These are phyloP conservation scores for Neotoxoptera formosana DNA, from an alignment of 1,140 invertebrate species.

Conservation along the genomic window DNA sequence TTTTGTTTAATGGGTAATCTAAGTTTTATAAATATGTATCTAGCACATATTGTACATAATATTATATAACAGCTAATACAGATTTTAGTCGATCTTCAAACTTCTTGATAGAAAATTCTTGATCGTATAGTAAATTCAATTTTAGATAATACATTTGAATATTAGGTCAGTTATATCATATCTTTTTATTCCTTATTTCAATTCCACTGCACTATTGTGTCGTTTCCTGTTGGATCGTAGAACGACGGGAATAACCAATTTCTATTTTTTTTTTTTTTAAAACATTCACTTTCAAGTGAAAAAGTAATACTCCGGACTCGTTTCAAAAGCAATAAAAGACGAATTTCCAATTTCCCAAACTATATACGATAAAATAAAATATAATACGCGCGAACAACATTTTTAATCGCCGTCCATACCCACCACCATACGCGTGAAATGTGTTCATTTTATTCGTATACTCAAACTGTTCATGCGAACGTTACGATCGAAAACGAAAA, in stretches of 20 bases:
- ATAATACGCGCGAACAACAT: neutral
- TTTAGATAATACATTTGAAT: no score
- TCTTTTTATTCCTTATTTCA: neutral
- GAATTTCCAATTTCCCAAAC: neutral
- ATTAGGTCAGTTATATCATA: no score
- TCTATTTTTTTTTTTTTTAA: neutral
- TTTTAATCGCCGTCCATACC: neutral
- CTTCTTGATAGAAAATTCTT: no score
- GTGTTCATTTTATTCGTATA: neutral
- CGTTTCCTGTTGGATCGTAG: neutral
- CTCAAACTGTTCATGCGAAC: neutral
- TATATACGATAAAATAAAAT: neutral
- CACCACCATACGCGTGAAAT: neutral
- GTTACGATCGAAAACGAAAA: neutral
- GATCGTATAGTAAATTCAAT: no score
- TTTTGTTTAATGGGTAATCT: no score
- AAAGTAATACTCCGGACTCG: neutral
- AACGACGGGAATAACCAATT: neutral
- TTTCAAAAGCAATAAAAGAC: neutral
- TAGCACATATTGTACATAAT: no score
- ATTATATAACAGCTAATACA: no score
- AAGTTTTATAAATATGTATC: no score
- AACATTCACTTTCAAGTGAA: neutral
- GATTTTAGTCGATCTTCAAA: no score
- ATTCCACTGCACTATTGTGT: neutral